These are phyloP conservation scores for Mesoclemmys tuberculata DNA, from an alignment of 2,113 vertebrate genomes.

Conservation along the genomic window DNA sequence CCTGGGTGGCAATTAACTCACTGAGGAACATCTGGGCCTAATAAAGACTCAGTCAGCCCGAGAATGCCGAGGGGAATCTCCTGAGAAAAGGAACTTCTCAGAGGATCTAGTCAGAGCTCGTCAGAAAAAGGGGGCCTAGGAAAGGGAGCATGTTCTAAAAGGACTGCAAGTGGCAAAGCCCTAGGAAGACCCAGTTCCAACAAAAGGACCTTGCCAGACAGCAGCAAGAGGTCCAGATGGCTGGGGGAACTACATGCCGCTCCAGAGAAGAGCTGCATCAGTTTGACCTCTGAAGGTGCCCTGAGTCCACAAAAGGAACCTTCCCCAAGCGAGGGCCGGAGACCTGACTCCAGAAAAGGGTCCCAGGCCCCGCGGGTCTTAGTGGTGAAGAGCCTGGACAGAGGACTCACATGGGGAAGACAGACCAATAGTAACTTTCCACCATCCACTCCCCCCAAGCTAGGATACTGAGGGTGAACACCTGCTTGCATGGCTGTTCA, in stretches of 20 bases:
- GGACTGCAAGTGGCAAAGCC: not conserved
- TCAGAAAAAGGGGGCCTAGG: not conserved
- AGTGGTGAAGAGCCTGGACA: not conserved
- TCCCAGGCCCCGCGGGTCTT: not conserved
- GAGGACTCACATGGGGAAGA: not conserved
- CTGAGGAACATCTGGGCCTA: not conserved
- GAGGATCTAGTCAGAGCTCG: not conserved
- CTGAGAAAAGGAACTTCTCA: not conserved
- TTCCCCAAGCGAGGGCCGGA: not conserved
- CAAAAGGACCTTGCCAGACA: not conserved
- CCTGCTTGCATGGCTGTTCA: not conserved
- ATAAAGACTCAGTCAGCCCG: not conserved
- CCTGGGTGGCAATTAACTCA: not conserved
- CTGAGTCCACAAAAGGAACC: not conserved
- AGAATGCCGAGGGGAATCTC: not conserved
- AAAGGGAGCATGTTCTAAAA: not conserved
- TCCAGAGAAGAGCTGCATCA: not conserved
- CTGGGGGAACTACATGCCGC: not conserved
- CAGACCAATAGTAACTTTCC: not conserved
- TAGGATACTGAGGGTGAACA: not conserved
- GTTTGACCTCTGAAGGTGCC: not conserved
- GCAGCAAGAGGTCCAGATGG: not conserved
- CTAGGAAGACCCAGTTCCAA: not conserved
- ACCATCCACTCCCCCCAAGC: not conserved
- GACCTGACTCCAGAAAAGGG: not conserved